Evolutionary conservation across 2,888 invertebrate species (phyloP).

Genomic region (Automeris io): DNA sequence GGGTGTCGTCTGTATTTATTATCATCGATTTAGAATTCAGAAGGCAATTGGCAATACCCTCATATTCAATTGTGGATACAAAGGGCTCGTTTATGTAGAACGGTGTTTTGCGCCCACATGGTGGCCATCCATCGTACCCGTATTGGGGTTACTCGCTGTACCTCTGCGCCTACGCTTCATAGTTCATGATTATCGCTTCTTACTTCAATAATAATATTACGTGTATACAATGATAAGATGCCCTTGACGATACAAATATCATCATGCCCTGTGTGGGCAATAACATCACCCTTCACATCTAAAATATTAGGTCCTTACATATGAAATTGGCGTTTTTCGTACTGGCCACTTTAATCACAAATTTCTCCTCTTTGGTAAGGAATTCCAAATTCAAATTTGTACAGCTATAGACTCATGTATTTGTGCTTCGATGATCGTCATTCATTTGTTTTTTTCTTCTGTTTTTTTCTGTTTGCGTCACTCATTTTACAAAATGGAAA

Average conservation of each 20-base stretch:
- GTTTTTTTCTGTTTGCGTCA: no score
- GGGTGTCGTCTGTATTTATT: conserved; percentile 14
- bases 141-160: conserved; percentile 43
- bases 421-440: no score
- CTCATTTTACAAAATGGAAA: no score
- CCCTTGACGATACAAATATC: background rate
- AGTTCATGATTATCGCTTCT: conserved; percentile 16
- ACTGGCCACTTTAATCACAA: no score
- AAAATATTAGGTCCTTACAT: no score
- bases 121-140: conserved; percentile 62
- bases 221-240: background rate
- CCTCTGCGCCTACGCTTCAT: conserved; percentile 46
- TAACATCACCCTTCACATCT: background rate
- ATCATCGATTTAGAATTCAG: conserved; percentile 54
- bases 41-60: conserved; percentile 62
- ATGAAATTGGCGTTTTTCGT: no score
- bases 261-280: background rate
- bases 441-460: no score
- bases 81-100: conserved; percentile 64
- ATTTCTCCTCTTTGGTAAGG: no score
- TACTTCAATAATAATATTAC: conserved; percentile 6
- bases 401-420: no score
- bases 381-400: no score
- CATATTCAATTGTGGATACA: conserved; percentile 64
- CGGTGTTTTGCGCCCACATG: conserved; percentile 57